phyloP scores from a whole-genome alignment of 2,888 invertebrate species.

The Hyles lineata region DNA sequence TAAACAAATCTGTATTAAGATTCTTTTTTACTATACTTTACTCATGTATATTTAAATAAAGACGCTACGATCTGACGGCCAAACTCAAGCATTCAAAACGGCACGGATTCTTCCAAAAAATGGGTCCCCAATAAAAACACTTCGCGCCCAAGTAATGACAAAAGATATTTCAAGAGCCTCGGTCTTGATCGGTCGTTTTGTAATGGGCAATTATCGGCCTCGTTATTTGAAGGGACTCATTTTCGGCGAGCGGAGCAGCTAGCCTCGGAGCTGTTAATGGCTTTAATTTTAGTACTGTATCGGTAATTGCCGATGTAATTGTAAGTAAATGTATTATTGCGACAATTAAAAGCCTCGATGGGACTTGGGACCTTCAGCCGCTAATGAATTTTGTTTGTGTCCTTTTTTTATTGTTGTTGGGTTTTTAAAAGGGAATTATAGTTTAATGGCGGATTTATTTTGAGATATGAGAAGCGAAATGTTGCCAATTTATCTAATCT shows the following conservation, averaged over 20 bases:
- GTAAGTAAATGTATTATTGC: slow-evolving; percentile 16
- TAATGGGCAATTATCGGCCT: not conserved
- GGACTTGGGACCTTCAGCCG: not conserved
- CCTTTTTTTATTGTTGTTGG: not conserved
- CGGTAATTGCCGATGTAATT: not conserved
- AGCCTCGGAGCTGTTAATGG: slow-evolving; percentile 5
- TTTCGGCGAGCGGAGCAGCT: not conserved
- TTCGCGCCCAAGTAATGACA: not conserved
- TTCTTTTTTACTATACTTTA: no score
- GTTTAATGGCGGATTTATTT: not conserved
- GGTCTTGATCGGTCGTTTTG: not conserved
- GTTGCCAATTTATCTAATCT: no score
- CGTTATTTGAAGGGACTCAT: slow-evolving; percentile 7
- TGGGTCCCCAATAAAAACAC: not conserved
- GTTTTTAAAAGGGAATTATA: not conserved
- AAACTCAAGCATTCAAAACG: not conserved
- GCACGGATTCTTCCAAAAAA: not conserved
- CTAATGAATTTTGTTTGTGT: slow-evolving; percentile 1
- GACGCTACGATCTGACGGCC: no score
- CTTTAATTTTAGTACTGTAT: slow-evolving; percentile 17
- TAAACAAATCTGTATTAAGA: no score
- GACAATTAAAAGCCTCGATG: slow-evolving; percentile 1
- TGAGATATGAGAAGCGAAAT: no score
- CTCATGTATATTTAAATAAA: no score
- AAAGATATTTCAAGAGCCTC: slow-evolving; percentile 4